Evolutionary conservation across 2,113 vertebrate genomes (phyloP).

Genomic region (Ginglymostoma cirratum): DNA sequence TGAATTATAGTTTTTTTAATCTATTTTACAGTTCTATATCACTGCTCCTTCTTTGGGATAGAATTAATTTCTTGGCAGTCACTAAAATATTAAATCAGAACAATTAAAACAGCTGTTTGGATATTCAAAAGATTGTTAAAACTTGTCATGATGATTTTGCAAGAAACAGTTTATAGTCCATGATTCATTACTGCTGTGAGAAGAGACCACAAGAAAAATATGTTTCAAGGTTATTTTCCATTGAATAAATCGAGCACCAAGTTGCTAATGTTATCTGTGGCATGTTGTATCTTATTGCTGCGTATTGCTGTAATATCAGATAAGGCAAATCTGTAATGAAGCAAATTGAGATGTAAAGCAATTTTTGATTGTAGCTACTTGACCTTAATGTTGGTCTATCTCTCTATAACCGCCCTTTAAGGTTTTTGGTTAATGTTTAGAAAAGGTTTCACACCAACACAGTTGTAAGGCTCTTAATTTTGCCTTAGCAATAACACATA

Average conservation of each 20-base stretch:
- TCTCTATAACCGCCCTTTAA: not conserved
- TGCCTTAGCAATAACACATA: not conserved
- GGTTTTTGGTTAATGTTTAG: not conserved
- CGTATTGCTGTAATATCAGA: not conserved
- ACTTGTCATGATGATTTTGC: not conserved
- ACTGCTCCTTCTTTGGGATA: constrained; percentile 3
- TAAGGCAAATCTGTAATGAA: not conserved
- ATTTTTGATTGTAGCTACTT: not conserved
- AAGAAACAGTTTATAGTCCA: constrained; percentile 20
- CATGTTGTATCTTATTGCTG: not conserved
- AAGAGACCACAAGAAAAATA: constrained; percentile 17
- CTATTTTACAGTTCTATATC: constrained; percentile 19
- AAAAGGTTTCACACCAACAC: not conserved
- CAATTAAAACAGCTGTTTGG: constrained; percentile 31
- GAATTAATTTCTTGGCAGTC: constrained; percentile 16
- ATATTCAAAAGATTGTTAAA: constrained; percentile 34
- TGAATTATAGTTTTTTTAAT: not conserved
- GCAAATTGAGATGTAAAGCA: not conserved
- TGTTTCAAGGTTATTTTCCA: constrained; percentile 16
- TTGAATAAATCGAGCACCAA: not conserved
- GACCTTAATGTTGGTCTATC: not conserved
- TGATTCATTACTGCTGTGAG: constrained; percentile 17
- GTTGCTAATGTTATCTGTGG: not conserved
- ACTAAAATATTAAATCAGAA: constrained; percentile 27
- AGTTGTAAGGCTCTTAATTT: not conserved